Conservation (phyloP, 2,797 vertebrate genomes). For the Amniataba percoides region DNA sequence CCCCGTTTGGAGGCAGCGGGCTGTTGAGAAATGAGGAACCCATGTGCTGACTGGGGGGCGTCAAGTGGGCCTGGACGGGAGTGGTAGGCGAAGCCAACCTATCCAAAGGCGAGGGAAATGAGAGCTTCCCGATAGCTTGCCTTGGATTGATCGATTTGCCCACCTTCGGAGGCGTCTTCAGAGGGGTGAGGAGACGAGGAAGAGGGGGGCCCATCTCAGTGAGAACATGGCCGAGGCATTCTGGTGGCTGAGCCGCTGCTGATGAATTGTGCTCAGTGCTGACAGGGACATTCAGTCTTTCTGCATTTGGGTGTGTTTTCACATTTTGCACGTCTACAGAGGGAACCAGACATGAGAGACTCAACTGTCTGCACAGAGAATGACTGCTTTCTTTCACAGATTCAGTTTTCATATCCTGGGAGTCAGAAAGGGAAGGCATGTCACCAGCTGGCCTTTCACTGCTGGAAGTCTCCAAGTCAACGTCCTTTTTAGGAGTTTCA, state of each 20-base stretch:
- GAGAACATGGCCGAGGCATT: conserved; percentile 85
- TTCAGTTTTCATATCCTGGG: conserved; percentile 22
- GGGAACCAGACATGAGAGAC: conserved; percentile 33
- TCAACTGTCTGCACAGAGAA: conserved; percentile 38
- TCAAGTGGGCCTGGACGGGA: conserved; percentile 42
- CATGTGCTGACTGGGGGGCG: conserved; percentile 41
- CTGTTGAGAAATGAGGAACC: conserved; percentile 65
- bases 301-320: conserved; percentile 7
- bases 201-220: conserved; percentile 93
- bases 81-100: conserved; percentile 77
- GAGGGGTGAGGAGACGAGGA: conserved; percentile 89
- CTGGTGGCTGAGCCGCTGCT: conserved; percentile 63
- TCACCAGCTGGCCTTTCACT: background rate
- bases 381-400: conserved; percentile 41
- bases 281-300: background rate
- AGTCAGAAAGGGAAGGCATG: background rate
- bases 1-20: conserved; percentile 82
- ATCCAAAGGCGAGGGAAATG: conserved; percentile 84
- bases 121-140: conserved; percentile 81
- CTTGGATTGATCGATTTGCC: conserved; percentile 76
- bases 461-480: conserved; percentile 13
- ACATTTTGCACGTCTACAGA: conserved; percentile 30
- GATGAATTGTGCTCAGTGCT: conserved; percentile 34
- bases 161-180: conserved; percentile 89
- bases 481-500: conserved; percentile 17